Conservation (phyloP, 1,140 invertebrate species). For the Laupala kohalensis region DNA sequence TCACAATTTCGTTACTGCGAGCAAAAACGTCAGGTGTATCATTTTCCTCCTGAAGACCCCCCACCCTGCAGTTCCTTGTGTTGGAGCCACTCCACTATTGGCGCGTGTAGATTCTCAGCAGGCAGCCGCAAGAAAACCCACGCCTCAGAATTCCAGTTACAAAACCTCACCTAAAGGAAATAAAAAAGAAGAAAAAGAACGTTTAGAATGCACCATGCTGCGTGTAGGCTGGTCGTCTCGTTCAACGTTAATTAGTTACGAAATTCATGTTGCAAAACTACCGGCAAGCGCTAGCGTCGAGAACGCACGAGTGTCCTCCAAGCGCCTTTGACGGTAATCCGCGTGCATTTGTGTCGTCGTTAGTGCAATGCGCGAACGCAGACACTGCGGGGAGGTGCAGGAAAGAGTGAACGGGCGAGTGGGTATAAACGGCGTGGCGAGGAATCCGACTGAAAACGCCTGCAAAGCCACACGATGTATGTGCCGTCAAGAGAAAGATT, state of each 20-base stretch:
- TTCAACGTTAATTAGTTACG: neutral
- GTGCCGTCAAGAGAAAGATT: neutral
- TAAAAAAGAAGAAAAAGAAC: no score
- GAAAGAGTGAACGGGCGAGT: neutral
- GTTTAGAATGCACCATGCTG: no score
- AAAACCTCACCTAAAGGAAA: no score
- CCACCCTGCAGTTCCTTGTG: no score
- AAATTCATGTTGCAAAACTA: neutral
- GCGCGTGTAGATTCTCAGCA: no score
- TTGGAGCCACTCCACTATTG: no score
- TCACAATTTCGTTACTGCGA: no score
- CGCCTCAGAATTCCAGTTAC: no score
- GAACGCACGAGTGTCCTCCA: neutral
- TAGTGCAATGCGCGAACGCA: neutral
- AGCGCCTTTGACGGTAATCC: neutral
- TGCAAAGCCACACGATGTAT: neutral
- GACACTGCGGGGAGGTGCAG: neutral
- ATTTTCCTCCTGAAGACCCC: no score
- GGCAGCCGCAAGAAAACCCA: no score
- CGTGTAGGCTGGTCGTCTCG: no score
- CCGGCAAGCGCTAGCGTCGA: neutral
- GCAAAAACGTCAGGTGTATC: no score
- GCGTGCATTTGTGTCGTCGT: neutral
- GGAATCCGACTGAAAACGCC: neutral
- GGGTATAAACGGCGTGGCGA: neutral